These are phyloP conservation scores for Keiferia lycopersicella DNA, from an alignment of 2,888 invertebrate species.

Conservation along the genomic window DNA sequence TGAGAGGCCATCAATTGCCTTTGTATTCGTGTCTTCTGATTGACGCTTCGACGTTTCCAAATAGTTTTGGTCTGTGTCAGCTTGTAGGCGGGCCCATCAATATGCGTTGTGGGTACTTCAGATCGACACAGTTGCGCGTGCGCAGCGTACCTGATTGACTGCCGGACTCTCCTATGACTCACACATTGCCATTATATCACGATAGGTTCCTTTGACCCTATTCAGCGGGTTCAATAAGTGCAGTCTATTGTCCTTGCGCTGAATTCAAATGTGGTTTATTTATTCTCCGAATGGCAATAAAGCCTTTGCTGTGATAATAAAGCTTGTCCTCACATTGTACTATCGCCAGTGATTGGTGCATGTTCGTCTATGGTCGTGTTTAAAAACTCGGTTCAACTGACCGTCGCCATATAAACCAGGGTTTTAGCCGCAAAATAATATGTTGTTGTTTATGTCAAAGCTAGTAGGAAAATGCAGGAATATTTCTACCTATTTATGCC, in stretches of 20 bases:
- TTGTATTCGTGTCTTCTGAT: constrained; percentile 35
- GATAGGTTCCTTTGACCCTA: constrained; percentile 73
- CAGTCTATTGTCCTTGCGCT: constrained; percentile 70
- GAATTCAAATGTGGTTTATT: constrained; percentile 56
- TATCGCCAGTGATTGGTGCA: constrained; percentile 6
- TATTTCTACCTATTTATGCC: too few species aligned
- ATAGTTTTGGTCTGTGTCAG: constrained; percentile 33
- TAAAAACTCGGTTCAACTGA: not conserved
- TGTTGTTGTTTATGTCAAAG: not conserved
- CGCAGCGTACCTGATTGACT: constrained; percentile 63
- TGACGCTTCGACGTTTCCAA: constrained; percentile 52
- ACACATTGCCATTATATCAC: constrained; percentile 60
- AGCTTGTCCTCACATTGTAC: constrained; percentile 22
- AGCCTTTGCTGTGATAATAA: constrained; percentile 36
- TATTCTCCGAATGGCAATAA: constrained; percentile 67
- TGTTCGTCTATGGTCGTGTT: constrained; percentile 8
- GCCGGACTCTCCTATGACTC: constrained; percentile 72
- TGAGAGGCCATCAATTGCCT: constrained; percentile 15
- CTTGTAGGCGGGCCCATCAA: constrained; percentile 65
- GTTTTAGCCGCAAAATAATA: not conserved
- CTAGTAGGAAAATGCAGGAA: not conserved
- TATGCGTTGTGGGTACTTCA: constrained; percentile 59
- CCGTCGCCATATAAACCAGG: not conserved
- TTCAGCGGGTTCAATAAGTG: constrained; percentile 66
- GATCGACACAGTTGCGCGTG: constrained; percentile 63